These are phyloP conservation scores for Pheosia tremula DNA, from an alignment of 2,888 invertebrate species.

Conservation along the genomic window DNA sequence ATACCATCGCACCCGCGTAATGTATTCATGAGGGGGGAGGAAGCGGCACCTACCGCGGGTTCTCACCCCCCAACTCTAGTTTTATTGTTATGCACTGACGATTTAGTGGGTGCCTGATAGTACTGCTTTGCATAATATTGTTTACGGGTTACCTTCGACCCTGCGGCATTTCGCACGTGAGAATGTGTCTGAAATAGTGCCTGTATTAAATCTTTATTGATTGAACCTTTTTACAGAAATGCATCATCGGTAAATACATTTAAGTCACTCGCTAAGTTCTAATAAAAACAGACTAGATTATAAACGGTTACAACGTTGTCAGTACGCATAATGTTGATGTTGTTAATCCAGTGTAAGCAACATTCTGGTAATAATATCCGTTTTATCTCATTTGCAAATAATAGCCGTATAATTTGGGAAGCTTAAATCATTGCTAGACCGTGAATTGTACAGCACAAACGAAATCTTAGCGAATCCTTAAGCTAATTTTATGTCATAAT, in stretches of 20 bases:
- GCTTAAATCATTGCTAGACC: too few species aligned
- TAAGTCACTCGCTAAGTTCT: neutral
- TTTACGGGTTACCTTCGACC: constrained; percentile 4
- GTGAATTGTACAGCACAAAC: too few species aligned
- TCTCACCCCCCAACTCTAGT: constrained; percentile 24
- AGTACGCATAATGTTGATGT: neutral
- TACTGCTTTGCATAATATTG: constrained; percentile 7
- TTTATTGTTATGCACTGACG: constrained; percentile 24
- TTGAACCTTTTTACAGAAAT: neutral
- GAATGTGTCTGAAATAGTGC: constrained; percentile 5
- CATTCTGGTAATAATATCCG: neutral
- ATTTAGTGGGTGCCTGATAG: constrained; percentile 8
- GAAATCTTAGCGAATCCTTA: too few species aligned
- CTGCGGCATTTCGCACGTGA: neutral
- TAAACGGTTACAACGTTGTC: neutral
- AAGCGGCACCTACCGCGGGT: constrained; percentile 17
- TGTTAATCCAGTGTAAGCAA: neutral
- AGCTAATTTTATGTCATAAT: too few species aligned
- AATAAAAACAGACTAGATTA: neutral
- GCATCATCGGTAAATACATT: neutral
- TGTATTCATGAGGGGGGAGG: constrained; percentile 40
- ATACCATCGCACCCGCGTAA: constrained; percentile 40
- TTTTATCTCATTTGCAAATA: too few species aligned
- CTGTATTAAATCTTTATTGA: neutral
- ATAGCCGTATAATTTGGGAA: too few species aligned